These are phyloP conservation scores for Chaetodon trifascialis DNA, from an alignment of 2,113 vertebrate genomes.

Conservation along the genomic window DNA sequence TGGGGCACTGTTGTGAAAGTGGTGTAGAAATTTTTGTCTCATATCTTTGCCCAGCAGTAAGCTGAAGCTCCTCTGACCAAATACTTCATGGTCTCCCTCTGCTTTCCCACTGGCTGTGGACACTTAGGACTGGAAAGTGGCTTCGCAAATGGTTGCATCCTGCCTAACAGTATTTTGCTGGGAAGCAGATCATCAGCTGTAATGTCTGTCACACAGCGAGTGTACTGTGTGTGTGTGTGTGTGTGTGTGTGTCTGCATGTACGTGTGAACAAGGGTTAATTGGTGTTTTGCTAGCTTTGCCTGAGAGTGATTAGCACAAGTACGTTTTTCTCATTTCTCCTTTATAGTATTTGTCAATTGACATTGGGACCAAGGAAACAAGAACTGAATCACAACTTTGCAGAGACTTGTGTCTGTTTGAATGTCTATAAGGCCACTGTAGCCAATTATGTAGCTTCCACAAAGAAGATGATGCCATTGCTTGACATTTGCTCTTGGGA, in stretches of 20 bases:
- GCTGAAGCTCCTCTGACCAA: slow-evolving; percentile 32
- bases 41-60: slow-evolving; percentile 45
- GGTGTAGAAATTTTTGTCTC: slow-evolving; percentile 56
- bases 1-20: slow-evolving; percentile 41
- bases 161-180: not conserved
- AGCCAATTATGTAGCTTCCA: slow-evolving; percentile 19
- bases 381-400: slow-evolving; percentile 35
- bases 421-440: slow-evolving; percentile 36
- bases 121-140: not conserved
- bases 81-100: slow-evolving; percentile 19
- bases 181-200: not conserved
- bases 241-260: not conserved
- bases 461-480: not conserved
- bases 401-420: slow-evolving; percentile 19
- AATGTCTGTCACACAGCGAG: not conserved
- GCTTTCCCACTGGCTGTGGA: slow-evolving; percentile 30
- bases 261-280: slow-evolving; percentile 29
- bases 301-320: slow-evolving; percentile 25
- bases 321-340: slow-evolving; percentile 6
- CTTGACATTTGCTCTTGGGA: not conserved
- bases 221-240: not conserved
- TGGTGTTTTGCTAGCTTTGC: slow-evolving; percentile 24
- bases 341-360: slow-evolving; percentile 18
- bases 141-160: slow-evolving; percentile 10
- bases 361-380: slow-evolving; percentile 25